Base-by-base conservation (phyloP, 2,797 vertebrate species). In the Serranus cabrilla region DNA sequence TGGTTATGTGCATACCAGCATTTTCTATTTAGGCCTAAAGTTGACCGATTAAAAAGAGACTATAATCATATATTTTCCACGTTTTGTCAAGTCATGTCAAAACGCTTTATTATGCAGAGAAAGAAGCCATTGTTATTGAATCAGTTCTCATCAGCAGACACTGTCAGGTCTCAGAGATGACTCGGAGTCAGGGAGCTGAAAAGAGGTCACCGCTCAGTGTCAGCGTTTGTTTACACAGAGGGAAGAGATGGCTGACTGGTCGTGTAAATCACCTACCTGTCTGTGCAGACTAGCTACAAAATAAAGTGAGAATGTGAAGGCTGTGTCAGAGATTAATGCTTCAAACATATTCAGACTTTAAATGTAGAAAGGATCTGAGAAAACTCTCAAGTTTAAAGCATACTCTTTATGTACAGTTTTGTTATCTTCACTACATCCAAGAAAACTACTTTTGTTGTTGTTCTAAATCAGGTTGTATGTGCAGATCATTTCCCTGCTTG, bases 131-230 rank as follows among this genome's bases (percentile, higher is more conserved):
- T 23, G 54, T 40, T 34, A 60, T 78, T 59, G 59, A 37, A 37
- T 85, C 58, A 54, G 58, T 61, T 25, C 47, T 71, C 59, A 25
- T 60, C 43, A 66, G 17, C 59, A 34, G 49, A 54, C 21, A 14
- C 67, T 10, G 61, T 71, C 73, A 51, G 17, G 21, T 61, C 66
- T 68, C 23, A 31, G 76, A 83, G 69, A 84, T 46, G 79, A 59
- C 63, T 80, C 1, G 0, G 50, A 66, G 82, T 88, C 78, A 63
- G 46, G 37, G 60, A 78, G 80, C 72, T 55, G 74, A 72, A 75
- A 81, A 25, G 65, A 80, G 86, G 87, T 79, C 88, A 71, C 69
- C 14, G 50, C 81, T 86, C 76, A 21, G 63, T 65, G 82, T 86
- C 72, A 16, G 59, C 7, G 59, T 71, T 66, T 81, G 86, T 87